Percentiles rank a stretch among this genome's conserved stretches.
Conservation (phyloP, 2,113 vertebrate species). For the Seriola aureovittata region DNA sequence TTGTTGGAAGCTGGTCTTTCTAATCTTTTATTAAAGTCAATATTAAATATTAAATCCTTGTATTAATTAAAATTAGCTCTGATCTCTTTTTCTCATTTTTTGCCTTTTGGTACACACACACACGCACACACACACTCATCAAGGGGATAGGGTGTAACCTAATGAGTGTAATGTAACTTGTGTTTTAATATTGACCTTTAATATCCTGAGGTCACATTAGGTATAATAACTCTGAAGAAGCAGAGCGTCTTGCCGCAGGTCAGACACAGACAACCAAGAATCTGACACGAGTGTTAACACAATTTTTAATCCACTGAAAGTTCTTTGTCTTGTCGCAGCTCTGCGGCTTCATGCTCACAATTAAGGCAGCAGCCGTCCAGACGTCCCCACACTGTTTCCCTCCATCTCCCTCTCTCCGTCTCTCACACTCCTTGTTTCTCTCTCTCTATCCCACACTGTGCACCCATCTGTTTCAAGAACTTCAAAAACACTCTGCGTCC, state of each 20-base stretch:
- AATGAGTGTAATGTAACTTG: not conserved
- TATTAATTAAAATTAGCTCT: slow-evolving; percentile 58
- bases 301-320: slow-evolving; percentile 1
- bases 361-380: slow-evolving; percentile 35
- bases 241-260: not conserved
- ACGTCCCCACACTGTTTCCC: slow-evolving; percentile 37
- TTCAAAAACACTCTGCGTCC: slow-evolving; percentile 73
- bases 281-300: not conserved
- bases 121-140: not conserved
- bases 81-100: slow-evolving; percentile 11
- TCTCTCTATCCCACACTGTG: slow-evolving; percentile 71
- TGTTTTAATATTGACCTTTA: slow-evolving; percentile 24
- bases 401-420: slow-evolving; percentile 40
- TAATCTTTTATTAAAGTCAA: slow-evolving; percentile 49
- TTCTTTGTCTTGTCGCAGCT: slow-evolving; percentile 11
- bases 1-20: slow-evolving; percentile 13
- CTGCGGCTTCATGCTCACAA: not conserved
- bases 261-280: not conserved
- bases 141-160: not conserved
- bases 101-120: not conserved
- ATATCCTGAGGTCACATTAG: slow-evolving; percentile 1
- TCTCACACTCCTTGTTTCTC: slow-evolving; percentile 43
- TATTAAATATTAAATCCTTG: slow-evolving; percentile 12
- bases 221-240: not conserved
- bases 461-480: slow-evolving; percentile 78